Evolutionary conservation across 2,113 vertebrate genomes (phyloP).

Genomic region (Passerina amoena): DNA sequence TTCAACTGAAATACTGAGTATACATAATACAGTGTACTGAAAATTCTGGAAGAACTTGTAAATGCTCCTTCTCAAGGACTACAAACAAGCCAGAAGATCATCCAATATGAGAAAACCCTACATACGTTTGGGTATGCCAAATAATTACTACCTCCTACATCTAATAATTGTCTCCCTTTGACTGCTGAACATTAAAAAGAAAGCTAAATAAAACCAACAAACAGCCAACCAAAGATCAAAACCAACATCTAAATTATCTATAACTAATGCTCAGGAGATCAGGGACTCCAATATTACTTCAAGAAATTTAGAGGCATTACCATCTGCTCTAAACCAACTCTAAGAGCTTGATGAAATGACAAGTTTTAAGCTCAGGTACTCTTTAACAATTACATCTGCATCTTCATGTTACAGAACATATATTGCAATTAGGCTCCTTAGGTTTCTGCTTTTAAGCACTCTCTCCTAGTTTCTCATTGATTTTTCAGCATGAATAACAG

Average conservation of each 20-base stretch:
- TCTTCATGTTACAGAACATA: neutral
- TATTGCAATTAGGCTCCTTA: neutral
- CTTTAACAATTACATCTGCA: neutral
- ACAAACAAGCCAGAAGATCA: neutral
- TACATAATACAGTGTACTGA: neutral
- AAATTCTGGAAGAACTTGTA: neutral
- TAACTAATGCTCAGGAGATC: neutral
- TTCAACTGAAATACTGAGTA: neutral
- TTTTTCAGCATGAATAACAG: neutral
- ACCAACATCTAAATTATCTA: neutral
- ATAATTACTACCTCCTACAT: neutral
- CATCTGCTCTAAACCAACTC: neutral
- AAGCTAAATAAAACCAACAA: neutral
- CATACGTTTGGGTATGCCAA: neutral
- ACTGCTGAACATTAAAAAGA: neutral
- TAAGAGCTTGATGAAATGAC: neutral
- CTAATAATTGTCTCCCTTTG: neutral
- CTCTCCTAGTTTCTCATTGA: neutral
- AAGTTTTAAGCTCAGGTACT: neutral
- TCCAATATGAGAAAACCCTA: neutral
- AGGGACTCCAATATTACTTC: neutral
- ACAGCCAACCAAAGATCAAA: neutral
- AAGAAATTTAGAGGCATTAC: neutral
- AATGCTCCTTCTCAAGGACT: neutral
- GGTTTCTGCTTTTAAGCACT: neutral